These are phyloP conservation scores for Melanotus villosus DNA, from an alignment of 2,888 invertebrate species.

Conservation along the genomic window DNA sequence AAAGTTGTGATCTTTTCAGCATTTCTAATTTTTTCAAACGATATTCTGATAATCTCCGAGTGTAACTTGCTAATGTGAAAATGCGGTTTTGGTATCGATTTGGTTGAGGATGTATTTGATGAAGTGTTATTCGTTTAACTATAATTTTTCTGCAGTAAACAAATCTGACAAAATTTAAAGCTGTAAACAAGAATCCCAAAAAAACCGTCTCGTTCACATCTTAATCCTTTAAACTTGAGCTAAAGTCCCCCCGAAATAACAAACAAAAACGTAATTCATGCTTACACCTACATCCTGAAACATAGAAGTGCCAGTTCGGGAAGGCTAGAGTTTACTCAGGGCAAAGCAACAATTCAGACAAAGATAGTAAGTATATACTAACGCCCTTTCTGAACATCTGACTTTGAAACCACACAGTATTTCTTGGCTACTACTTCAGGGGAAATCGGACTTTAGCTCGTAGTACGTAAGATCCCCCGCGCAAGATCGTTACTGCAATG, in stretches of 20 bases:
- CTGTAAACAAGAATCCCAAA: neutral
- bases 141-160: too few relatives aligned
- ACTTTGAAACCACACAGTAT: conserved; percentile 47
- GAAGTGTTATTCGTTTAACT: too few relatives aligned
- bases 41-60: too few relatives aligned
- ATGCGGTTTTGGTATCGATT: too few relatives aligned
- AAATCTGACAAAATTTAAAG: too few relatives aligned
- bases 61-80: too few relatives aligned
- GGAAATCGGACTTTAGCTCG: conserved; percentile 47
- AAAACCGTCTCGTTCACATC: neutral
- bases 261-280: conserved; percentile 28
- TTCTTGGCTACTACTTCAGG: conserved; percentile 42
- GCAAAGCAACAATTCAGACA: neutral
- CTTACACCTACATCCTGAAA: conserved; percentile 17
- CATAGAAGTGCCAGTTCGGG: neutral
- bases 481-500: conserved; percentile 45
- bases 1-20: too few relatives aligned
- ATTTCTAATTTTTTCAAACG: too few relatives aligned
- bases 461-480: conserved; percentile 38
- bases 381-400: conserved; percentile 38
- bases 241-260: neutral
- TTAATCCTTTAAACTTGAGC: conserved; percentile 16
- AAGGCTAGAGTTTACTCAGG: conserved; percentile 11
- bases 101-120: too few relatives aligned
- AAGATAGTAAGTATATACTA: conserved; percentile 5